Percentiles rank a stretch among this genome's conserved stretches.
These are phyloP conservation scores for Anguilla anguilla DNA, from an alignment of 2,797 vertebrate genomes.

Conservation along the genomic window DNA sequence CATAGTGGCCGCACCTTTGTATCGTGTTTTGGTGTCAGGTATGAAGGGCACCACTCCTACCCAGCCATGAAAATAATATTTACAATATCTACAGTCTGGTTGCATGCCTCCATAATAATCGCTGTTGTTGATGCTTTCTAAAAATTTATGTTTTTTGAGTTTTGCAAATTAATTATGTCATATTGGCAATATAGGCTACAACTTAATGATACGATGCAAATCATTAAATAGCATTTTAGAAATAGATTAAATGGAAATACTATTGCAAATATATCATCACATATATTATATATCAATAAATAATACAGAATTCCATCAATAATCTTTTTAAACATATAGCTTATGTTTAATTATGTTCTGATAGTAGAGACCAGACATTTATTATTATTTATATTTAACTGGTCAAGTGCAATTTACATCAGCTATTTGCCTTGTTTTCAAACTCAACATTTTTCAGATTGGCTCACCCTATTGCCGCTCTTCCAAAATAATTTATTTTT, in stretches of 20 bases:
- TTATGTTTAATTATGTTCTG: neutral
- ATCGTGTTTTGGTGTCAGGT: slow-evolving; percentile 25
- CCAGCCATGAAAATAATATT: slow-evolving; percentile 24
- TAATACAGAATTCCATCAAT: neutral
- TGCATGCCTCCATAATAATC: neutral
- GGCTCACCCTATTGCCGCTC: too few relatives aligned
- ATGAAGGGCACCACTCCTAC: slow-evolving; percentile 16
- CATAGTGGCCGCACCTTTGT: neutral
- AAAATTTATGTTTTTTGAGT: neutral
- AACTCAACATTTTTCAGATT: too few relatives aligned
- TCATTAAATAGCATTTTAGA: slow-evolving; percentile 3
- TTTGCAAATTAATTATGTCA: slow-evolving; percentile 5
- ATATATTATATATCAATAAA: neutral
- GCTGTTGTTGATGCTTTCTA: slow-evolving; percentile 10
- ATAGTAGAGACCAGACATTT: neutral
- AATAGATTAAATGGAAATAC: neutral
- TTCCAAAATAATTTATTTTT: too few relatives aligned
- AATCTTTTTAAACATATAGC: neutral
- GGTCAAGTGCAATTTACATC: too few relatives aligned
- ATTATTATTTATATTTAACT: neutral
- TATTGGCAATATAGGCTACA: too few relatives aligned
- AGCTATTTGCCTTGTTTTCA: neutral
- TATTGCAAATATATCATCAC: neutral
- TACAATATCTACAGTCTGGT: neutral
- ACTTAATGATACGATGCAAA: neutral